Percentiles rank a stretch among this genome's conserved stretches.
Conservation (phyloP, 2,797 vertebrate genomes). For the Darevskia mixta region DNA sequence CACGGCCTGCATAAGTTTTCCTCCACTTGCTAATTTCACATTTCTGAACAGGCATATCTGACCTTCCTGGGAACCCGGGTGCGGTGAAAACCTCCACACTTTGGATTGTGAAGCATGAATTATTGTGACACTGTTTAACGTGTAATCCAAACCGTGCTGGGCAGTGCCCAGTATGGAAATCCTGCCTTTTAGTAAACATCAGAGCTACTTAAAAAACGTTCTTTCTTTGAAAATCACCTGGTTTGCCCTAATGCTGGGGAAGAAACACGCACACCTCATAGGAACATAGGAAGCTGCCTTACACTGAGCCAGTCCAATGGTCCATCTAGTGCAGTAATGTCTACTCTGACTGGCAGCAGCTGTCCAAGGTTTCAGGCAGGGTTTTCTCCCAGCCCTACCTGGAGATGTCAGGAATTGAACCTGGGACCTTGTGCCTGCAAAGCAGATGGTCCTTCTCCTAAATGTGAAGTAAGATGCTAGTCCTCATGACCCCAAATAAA, state of each 20-base stretch:
- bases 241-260: not conserved
- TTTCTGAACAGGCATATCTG: not conserved
- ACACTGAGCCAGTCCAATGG: no score
- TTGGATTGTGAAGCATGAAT: constrained; percentile 13
- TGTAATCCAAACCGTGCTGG: constrained; percentile 36
- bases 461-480: no score
- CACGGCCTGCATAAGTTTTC: rapidly evolving
- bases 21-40: not conserved
- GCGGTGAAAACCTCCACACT: not conserved
- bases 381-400: no score
- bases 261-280: not conserved
- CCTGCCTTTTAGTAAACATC: constrained; percentile 35
- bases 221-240: constrained; percentile 31
- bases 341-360: not conserved
- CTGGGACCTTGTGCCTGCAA: no score
- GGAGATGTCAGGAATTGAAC: no score
- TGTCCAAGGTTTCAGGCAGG: no score
- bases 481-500: no score
- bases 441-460: no score
- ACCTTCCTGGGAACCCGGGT: not conserved
- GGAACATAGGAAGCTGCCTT: no score
- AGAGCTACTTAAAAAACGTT: not conserved
- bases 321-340: no score
- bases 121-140: constrained; percentile 16
- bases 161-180: constrained; percentile 46